Base-by-base conservation (phyloP, 2,888 invertebrate species). In the Orthosia incerta region DNA sequence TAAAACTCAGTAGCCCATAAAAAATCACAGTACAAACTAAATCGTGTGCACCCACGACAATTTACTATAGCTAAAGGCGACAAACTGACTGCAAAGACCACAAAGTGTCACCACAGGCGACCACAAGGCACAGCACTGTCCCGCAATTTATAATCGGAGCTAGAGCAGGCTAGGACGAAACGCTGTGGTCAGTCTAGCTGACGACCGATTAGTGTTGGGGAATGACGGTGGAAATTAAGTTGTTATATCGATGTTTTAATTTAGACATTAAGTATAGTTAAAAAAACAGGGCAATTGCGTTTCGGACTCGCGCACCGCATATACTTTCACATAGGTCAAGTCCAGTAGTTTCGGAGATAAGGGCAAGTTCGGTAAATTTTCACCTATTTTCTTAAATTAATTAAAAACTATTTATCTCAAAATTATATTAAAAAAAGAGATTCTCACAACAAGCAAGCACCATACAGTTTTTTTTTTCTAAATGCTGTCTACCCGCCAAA, bases 121-220 rank as follows among this genome's bases (percentile, higher is more conserved):
- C 85, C 85, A 80, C 82, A 77, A 55, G 53, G 70, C 70, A 45
- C 76, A 79, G 69, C 79, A 84, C 86, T 86, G 80, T 82, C 70
- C 85, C 86, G 72, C 84, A 83, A 87, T 87, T 87, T 87, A 86
- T 85, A 83, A 79, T 82, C 83, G 50, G 61, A 74, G 80, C 79
- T 80, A 56, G 76, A 78, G 80, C 79, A 80, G 74, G 74, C 79
- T 71, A 86, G 71, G 56, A 83, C 81, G 85, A 86, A 87, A 71
- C 65, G 67, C 50, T 86, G 86, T 85, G 87, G 86, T 87, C 85
- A 87, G 78, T 85, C 76, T 86, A 80, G 83, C 86, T 79, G 74
- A 87, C 80, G 71, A 59, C 76, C 79, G 76, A 63, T 63, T 83
- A 87, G 83, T 50, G 76, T 39, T 71, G 80, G 64, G 4, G 2